Evolutionary conservation across 2,888 invertebrate genomes (phyloP).

Genomic region (Exocentrus adspersus): DNA sequence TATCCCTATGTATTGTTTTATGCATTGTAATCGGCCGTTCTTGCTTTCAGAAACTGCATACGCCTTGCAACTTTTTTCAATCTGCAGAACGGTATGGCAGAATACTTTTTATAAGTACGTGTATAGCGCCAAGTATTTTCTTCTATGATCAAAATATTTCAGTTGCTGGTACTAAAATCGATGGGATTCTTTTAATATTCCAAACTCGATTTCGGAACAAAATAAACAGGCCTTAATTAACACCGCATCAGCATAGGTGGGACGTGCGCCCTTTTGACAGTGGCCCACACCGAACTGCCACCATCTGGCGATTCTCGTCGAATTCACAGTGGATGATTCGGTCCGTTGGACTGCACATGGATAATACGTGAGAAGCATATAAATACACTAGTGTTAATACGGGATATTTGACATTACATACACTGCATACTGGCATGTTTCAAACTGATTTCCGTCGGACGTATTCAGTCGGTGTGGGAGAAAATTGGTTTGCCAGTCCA

Average conservation of each 20-base stretch:
- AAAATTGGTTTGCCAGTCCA: conserved; percentile 30
- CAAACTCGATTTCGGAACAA: conserved; percentile 51
- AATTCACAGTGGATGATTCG: conserved; percentile 17
- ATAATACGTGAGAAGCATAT: conserved; percentile 38
- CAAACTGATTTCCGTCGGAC: conserved; percentile 39
- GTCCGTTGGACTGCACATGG: conserved; percentile 34
- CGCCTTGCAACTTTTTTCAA: too few species aligned
- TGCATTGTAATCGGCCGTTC: conserved; percentile 44
- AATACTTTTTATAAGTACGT: too few species aligned
- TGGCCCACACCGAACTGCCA: conserved; percentile 29
- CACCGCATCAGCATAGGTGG: conserved; percentile 51
- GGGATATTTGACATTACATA: conserved; percentile 28
- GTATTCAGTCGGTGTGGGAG: conserved; percentile 29
- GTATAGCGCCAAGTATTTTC: too few species aligned
- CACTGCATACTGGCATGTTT: conserved; percentile 14
- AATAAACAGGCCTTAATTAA: conserved; percentile 62
- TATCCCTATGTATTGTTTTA: conserved; percentile 53
- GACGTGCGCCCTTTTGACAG: conserved; percentile 38
- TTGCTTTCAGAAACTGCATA: conserved; percentile 18
- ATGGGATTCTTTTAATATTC: conserved; percentile 49
- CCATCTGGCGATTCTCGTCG: conserved; percentile 11
- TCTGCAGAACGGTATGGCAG: too few species aligned
- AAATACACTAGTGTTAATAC: conserved; percentile 36
- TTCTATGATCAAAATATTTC: too few species aligned
- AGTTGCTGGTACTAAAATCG: conserved; percentile 14